Evolutionary conservation across 2,113 vertebrate species (phyloP), one percentile per base, ranked within the genome.

Genomic region (Oplegnathus fasciatus): DNA sequence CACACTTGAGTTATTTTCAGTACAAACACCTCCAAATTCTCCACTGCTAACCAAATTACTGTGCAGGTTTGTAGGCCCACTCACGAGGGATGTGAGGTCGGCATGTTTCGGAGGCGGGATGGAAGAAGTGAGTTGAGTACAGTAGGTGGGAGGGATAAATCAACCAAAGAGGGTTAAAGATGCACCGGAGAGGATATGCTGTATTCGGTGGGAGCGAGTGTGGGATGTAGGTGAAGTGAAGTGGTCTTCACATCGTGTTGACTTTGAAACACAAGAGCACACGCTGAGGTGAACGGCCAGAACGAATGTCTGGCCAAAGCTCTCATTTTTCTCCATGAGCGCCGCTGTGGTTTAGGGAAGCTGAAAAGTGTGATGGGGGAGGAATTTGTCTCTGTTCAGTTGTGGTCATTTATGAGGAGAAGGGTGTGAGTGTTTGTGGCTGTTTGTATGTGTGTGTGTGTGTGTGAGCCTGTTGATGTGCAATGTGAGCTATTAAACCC

Each of bases 331-430:
- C 82, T 89, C 66, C 86, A 60, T 50, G 85, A 85, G 44, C 30
- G 48, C 73, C 61, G 80, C 75, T 83, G 90, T 24, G 84, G 88
- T 89, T 86, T 73, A 61, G 69, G 64, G 60, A 83, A 78, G 70
- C 85, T 73, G 79, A 84, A 76, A 81, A 82, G 79, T 85, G 82
- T 76, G 80, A 87, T 70, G 77, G 79, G 82, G 76, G 85, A 74
- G 88, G 88, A 88, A 88, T 91, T 83, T 90, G 90, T 94, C 85
- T 94, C 81, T 9, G 69, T 80, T 90, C 77, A 78, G 80, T 84
- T 93, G 91, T 89, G 92, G 93, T 89, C 84, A 90, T 90, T 91
- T 88, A 91, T 83, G 83, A 80, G 83, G 69, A 85, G 77, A 80
- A 69, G 82, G 83, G 86, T 91, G 86, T 83, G 83, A 84, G 85